Conservation (phyloP, 2,888 invertebrate species). For the Spodoptera exigua region DNA sequence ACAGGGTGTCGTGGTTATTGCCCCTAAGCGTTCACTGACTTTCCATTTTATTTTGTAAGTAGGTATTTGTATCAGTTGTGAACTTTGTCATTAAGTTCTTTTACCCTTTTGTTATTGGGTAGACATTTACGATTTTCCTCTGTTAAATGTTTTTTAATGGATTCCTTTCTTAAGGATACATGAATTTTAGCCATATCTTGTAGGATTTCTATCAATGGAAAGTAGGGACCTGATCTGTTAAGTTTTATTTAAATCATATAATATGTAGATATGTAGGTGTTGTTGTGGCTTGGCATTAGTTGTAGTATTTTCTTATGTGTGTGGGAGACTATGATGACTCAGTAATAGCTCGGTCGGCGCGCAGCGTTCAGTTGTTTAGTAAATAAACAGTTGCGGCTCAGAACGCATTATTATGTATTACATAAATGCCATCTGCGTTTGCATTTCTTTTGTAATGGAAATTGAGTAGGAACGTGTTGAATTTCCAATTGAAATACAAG, state of each 20-base stretch:
- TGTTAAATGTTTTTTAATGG: too few relatives aligned
- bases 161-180: constrained; percentile 3
- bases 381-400: constrained; percentile 44
- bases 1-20: constrained; percentile 29
- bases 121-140: constrained; percentile 6
- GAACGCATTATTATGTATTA: constrained; percentile 36
- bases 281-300: not conserved
- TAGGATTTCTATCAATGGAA: too few relatives aligned
- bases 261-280: too few relatives aligned
- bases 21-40: constrained; percentile 31
- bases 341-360: constrained; percentile 27
- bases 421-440: constrained; percentile 29
- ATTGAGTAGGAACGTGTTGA: constrained; percentile 3
- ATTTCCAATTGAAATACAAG: constrained; percentile 1
- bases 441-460: constrained; percentile 46
- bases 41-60: not conserved
- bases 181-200: not conserved
- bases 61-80: constrained; percentile 15
- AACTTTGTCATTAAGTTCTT: constrained; percentile 13
- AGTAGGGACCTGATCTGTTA: too few relatives aligned
- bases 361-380: constrained; percentile 31
- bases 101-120: constrained; percentile 17
- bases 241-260: too few relatives aligned
- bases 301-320: constrained; percentile 19
- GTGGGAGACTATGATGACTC: constrained; percentile 46